Conservation (phyloP, 2,113 vertebrate genomes). For the Tapirus terrestris region DNA sequence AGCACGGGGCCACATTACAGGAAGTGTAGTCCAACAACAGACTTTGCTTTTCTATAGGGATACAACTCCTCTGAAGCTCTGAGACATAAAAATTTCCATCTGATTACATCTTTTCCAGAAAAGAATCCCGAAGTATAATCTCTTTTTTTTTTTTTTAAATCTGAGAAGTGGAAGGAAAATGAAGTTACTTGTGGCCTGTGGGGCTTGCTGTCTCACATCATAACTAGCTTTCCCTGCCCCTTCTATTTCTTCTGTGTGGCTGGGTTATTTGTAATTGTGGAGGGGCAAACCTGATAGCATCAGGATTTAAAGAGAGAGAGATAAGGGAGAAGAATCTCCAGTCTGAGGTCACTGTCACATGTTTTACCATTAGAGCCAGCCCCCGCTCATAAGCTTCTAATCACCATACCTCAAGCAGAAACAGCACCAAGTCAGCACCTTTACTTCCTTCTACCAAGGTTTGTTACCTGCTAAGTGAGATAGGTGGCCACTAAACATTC, state of each 20-base stretch:
- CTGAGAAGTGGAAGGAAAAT: neutral
- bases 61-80: neutral
- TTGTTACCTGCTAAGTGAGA: neutral
- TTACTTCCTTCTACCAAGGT: neutral
- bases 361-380: neutral
- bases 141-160: neutral
- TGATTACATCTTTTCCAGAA: neutral
- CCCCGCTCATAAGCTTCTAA: neutral
- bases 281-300: neutral
- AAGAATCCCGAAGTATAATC: neutral
- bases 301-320: neutral
- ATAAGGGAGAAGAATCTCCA: neutral
- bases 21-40: neutral
- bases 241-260: neutral
- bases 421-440: neutral
- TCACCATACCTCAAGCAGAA: neutral
- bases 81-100: neutral
- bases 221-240: neutral
- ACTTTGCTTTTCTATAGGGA: neutral
- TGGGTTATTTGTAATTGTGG: neutral
- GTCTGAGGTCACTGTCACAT: neutral
- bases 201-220: neutral
- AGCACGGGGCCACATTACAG: neutral
- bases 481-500: neutral
- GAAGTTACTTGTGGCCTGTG: neutral